phyloP scores from a whole-genome alignment of 2,888 invertebrate genomes.

The Eudemis profundana region DNA sequence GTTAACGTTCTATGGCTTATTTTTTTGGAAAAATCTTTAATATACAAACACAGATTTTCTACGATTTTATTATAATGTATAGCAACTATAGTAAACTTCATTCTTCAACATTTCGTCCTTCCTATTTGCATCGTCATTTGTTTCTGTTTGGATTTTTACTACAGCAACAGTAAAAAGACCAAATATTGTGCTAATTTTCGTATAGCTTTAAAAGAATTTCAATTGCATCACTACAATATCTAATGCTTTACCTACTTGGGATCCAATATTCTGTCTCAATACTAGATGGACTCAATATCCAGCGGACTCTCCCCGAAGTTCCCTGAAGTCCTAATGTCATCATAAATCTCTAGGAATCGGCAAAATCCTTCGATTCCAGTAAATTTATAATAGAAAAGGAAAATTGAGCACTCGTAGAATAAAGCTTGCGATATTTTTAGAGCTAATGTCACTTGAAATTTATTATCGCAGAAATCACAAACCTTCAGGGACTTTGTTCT shows the following conservation, averaged over 20 bases:
- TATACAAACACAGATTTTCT: no score
- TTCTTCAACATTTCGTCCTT: no score
- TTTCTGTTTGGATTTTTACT: no score
- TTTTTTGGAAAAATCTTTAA: no score
- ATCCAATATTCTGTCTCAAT: neutral
- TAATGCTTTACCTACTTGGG: neutral
- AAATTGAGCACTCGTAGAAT: neutral
- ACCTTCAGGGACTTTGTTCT: no score
- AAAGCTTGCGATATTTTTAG: neutral
- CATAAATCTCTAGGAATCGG: conserved; percentile 24
- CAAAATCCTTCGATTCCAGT: neutral
- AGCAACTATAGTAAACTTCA: no score
- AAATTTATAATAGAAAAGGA: conserved; percentile 12
- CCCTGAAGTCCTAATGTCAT: conserved; percentile 18
- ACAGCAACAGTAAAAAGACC: no score
- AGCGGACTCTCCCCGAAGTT: neutral
- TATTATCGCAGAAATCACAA: no score
- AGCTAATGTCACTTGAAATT: neutral
- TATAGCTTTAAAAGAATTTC: neutral
- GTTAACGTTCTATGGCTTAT: no score
- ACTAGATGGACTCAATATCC: conserved; percentile 5
- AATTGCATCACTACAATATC: neutral
- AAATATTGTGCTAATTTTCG: neutral
- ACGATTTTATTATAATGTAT: no score
- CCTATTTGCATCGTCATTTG: no score